Evolutionary conservation across 2,113 vertebrate species (phyloP).

Genomic region (Polypterus bichir): DNA sequence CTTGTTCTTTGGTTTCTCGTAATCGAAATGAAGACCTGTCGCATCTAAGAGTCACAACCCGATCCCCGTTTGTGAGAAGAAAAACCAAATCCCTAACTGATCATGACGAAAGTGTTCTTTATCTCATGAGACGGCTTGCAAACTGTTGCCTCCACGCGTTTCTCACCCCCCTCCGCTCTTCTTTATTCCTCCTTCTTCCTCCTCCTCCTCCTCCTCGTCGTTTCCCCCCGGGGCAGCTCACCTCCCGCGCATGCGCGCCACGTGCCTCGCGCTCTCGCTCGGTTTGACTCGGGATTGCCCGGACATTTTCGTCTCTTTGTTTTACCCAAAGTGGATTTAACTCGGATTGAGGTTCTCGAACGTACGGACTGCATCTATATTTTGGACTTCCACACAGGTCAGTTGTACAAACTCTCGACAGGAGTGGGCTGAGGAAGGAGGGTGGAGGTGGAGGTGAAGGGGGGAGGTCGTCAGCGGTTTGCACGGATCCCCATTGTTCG

Average conservation of each 20-base stretch:
- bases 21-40: too few relatives aligned
- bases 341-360: constrained; percentile 48
- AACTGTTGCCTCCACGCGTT: not conserved
- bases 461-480: too few relatives aligned
- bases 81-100: too few relatives aligned
- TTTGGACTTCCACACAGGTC: constrained; percentile 43
- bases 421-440: not conserved
- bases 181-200: not conserved
- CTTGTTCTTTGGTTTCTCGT: too few relatives aligned
- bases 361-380: constrained; percentile 33
- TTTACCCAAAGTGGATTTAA: constrained; percentile 66
- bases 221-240: constrained; percentile 28
- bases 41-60: too few relatives aligned
- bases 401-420: constrained; percentile 29
- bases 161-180: constrained; percentile 9
- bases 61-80: too few relatives aligned
- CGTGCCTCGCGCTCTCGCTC: constrained; percentile 45
- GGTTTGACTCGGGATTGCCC: constrained; percentile 61
- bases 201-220: constrained; percentile 26
- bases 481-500: too few relatives aligned
- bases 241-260: constrained; percentile 35
- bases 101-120: too few relatives aligned
- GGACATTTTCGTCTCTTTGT: constrained; percentile 72
- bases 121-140: too few relatives aligned
- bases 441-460: too few relatives aligned